phyloP scores from a whole-genome alignment of 2,113 vertebrate species.

The Nematolebias whitei region DNA sequence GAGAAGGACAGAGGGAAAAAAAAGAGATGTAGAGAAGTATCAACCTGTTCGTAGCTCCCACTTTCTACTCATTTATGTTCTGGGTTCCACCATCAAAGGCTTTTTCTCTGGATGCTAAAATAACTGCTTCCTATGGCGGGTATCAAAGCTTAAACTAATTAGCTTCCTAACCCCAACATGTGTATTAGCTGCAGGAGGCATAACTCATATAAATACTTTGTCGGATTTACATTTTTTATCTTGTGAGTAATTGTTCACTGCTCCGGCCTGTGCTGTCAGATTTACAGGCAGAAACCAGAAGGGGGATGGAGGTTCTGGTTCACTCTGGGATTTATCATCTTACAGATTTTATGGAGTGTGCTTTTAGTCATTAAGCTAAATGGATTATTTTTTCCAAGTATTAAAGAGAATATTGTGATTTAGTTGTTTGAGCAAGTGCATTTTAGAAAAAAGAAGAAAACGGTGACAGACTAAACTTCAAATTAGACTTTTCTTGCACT shows the following conservation, averaged over 20 bases:
- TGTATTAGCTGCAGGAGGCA: constrained; percentile 31
- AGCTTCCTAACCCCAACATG: constrained; percentile 16
- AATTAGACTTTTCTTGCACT: too few relatives aligned
- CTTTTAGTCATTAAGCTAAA: too few relatives aligned
- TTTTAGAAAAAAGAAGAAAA: too few relatives aligned
- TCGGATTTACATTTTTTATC: constrained; percentile 34
- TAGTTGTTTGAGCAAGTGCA: too few relatives aligned
- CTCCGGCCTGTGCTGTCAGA: constrained; percentile 6
- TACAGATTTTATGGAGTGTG: too few relatives aligned
- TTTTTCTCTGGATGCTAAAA: constrained; percentile 31
- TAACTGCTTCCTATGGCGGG: constrained; percentile 15
- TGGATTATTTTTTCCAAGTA: too few relatives aligned
- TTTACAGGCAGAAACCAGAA: background rate
- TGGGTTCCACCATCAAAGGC: constrained; percentile 50
- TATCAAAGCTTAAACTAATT: constrained; percentile 54
- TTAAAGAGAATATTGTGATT: too few relatives aligned
- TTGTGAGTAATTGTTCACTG: constrained; percentile 21
- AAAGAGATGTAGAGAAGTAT: constrained; percentile 19
- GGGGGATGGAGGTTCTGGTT: too few relatives aligned
- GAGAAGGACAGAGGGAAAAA: constrained; percentile 15
- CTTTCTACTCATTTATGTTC: constrained; percentile 29
- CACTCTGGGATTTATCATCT: too few relatives aligned
- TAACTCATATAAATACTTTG: constrained; percentile 6
- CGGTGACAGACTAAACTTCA: too few relatives aligned
- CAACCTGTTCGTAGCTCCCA: constrained; percentile 45